Conservation (phyloP, 2,888 invertebrate species). For the Idaea dimidiata region DNA sequence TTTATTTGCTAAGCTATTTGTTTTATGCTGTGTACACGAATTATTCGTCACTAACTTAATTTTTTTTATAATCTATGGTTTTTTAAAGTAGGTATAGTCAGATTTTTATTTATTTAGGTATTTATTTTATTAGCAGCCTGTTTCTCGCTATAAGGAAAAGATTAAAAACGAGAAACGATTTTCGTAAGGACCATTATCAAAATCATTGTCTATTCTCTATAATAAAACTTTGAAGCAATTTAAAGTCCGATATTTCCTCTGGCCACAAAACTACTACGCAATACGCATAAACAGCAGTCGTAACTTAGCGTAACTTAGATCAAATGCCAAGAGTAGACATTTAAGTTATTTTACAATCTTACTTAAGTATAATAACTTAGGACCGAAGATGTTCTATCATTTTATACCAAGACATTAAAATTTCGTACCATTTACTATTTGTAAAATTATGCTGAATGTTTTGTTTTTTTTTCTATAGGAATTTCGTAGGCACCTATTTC, state of each 20-base stretch:
- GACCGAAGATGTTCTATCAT: background rate
- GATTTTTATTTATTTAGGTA: too few species aligned
- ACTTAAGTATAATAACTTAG: background rate
- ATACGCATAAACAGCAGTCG: background rate
- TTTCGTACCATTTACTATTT: background rate
- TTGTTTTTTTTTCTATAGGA: too few species aligned
- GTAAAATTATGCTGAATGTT: too few species aligned
- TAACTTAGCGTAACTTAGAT: background rate
- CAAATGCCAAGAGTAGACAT: background rate
- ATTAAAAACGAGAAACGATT: too few species aligned
- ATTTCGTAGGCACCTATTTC: too few species aligned
- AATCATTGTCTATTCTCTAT: background rate
- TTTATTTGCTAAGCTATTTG: background rate
- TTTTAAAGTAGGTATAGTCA: too few species aligned
- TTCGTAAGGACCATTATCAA: too few species aligned
- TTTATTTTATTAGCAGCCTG: too few species aligned
- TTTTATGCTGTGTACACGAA: too few species aligned
- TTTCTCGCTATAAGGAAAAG: too few species aligned
- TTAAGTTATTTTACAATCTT: constrained; percentile 1
- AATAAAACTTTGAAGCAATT: background rate
- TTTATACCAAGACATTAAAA: background rate
- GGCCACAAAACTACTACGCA: background rate
- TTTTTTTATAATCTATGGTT: too few species aligned
- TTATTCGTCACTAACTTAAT: too few species aligned
- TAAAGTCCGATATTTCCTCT: background rate